Evolutionary conservation across 2,888 invertebrate species (phyloP).

Genomic region (Nesidiocoris tenuis): DNA sequence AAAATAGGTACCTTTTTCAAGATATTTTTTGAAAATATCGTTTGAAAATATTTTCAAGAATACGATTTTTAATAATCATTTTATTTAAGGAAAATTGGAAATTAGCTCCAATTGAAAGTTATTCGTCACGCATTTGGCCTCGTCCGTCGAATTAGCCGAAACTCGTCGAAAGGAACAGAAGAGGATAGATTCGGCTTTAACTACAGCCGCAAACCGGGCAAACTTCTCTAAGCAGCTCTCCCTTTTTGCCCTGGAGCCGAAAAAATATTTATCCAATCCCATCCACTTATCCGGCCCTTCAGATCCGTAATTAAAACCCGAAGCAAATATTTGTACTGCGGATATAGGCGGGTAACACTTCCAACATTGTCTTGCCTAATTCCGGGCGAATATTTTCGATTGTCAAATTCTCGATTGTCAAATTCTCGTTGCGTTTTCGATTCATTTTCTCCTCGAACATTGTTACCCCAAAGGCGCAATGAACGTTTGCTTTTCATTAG

Average conservation of each 20-base stretch:
- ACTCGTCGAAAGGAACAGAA: too few species aligned
- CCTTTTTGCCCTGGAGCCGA: not conserved
- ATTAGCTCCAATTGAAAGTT: too few species aligned
- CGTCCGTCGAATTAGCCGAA: too few species aligned
- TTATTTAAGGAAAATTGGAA: too few species aligned
- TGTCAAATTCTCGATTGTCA: too few species aligned
- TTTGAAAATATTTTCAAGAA: too few species aligned
- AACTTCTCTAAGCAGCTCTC: not conserved
- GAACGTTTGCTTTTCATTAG: constrained; percentile 34
- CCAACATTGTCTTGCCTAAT: not conserved
- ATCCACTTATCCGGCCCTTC: not conserved
- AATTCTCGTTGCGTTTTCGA: too few species aligned
- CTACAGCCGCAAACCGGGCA: not conserved
- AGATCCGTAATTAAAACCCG: not conserved
- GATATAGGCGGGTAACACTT: not conserved
- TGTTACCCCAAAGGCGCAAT: constrained; percentile 21
- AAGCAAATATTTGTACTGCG: not conserved
- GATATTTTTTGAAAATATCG: too few species aligned
- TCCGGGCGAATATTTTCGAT: too few species aligned
- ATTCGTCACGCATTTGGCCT: too few species aligned
- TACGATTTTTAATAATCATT: too few species aligned
- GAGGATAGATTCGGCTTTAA: not conserved
- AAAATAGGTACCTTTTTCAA: too few species aligned
- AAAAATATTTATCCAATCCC: not conserved
- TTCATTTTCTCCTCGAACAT: not conserved